phyloP scores from a whole-genome alignment of 30 jellyfish, hydroid and myxozoan genomes.

The Aurelia coerulea region DNA sequence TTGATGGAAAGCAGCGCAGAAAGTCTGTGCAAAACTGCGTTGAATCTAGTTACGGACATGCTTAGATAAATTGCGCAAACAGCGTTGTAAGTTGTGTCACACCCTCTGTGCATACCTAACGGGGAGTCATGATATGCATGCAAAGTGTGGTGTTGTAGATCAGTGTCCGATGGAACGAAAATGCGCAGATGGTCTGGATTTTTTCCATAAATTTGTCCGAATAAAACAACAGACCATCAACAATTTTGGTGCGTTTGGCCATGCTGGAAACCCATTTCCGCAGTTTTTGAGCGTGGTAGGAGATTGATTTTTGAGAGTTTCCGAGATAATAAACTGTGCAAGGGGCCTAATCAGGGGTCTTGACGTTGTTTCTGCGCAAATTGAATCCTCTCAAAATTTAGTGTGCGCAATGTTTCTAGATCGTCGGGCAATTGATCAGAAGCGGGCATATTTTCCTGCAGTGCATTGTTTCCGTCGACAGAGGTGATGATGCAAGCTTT shows the following conservation, averaged over 20 bases:
- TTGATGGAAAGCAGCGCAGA: neutral
- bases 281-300: neutral
- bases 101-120: neutral
- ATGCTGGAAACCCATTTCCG: slow-evolving; percentile 19
- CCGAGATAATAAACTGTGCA: neutral
- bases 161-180: slow-evolving; percentile 24
- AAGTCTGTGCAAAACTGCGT: slow-evolving; percentile 23
- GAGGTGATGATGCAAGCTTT: neutral
- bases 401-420: neutral
- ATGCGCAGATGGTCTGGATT: slow-evolving; percentile 26
- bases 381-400: neutral
- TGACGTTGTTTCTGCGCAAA: slow-evolving; percentile 15
- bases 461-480: neutral
- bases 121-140: slow-evolving; percentile 28
- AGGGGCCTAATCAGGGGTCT: slow-evolving; percentile 14
- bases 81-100: slow-evolving; percentile 47
- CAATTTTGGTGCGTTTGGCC: slow-evolving; percentile 25
- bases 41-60: slow-evolving; percentile 45
- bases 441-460: neutral
- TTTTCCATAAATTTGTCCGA: slow-evolving; percentile 49
- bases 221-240: slow-evolving; percentile 31
- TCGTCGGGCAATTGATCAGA: neutral
- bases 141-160: slow-evolving; percentile 16
- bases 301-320: neutral
- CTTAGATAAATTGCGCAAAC: slow-evolving; percentile 44